Conservation (phyloP, 2,888 invertebrate genomes). For the Tortrix viridana region DNA sequence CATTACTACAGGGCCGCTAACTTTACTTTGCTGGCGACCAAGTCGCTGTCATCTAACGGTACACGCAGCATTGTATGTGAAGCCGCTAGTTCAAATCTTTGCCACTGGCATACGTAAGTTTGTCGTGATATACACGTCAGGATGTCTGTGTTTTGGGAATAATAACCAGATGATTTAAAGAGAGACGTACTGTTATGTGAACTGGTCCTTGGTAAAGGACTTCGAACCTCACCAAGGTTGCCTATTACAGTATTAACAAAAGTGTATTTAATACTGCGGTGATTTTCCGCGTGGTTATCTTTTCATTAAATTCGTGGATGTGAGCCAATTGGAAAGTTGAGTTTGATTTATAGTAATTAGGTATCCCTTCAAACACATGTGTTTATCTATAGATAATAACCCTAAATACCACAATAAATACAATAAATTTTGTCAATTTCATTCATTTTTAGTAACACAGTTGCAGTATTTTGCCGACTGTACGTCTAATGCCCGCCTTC, state of each 20-base stretch:
- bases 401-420: too few relatives aligned
- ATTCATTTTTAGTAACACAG: too few relatives aligned
- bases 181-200: neutral
- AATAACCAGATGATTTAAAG: constrained; percentile 4
- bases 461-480: too few relatives aligned
- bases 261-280: constrained; percentile 9
- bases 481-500: too few relatives aligned
- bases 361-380: neutral
- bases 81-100: neutral
- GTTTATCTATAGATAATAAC: too few relatives aligned
- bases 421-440: too few relatives aligned
- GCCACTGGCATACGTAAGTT: constrained; percentile 5
- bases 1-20: constrained; percentile 78
- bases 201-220: neutral
- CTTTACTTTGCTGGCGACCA: constrained; percentile 53
- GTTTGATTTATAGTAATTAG: constrained; percentile 5
- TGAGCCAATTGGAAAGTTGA: constrained; percentile 3
- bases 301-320: neutral
- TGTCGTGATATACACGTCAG: constrained; percentile 23
- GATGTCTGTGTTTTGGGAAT: constrained; percentile 21
- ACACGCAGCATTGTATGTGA: neutral
- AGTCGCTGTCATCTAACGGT: constrained; percentile 52
- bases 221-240: neutral
- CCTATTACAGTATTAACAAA: neutral
- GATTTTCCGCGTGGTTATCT: constrained; percentile 9